phyloP scores from a whole-genome alignment of 2,888 invertebrate species.

The Agrochola lota region DNA sequence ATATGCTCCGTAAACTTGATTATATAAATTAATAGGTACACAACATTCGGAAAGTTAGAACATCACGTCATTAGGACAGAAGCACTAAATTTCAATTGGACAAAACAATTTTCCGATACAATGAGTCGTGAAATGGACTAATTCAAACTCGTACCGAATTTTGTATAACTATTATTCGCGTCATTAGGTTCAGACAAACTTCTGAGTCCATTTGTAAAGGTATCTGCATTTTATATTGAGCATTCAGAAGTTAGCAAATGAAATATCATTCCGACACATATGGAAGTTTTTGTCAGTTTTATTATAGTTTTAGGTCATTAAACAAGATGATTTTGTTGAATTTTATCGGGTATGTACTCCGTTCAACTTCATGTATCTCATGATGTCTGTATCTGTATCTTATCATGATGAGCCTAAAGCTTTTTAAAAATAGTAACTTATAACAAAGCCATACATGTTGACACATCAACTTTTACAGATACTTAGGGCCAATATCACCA shows the following conservation, averaged over 20 bases:
- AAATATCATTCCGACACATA: not conserved
- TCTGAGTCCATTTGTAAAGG: not conserved
- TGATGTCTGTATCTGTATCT: too few relatives aligned
- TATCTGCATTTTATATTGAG: conserved; percentile 19
- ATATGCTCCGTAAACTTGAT: not conserved
- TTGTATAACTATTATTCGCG: conserved; percentile 36
- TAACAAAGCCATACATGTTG: not conserved
- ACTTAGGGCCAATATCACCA: not conserved
- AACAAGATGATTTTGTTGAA: not conserved
- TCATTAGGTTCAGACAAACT: conserved; percentile 24
- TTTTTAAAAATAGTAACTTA: not conserved
- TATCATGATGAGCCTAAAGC: too few relatives aligned
- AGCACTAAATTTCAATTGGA: conserved; percentile 27
- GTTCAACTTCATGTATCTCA: too few relatives aligned
- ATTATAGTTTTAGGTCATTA: not conserved
- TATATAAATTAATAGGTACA: not conserved
- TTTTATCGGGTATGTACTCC: not conserved
- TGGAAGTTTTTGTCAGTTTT: not conserved
- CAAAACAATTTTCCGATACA: conserved; percentile 65
- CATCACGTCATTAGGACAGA: not conserved
- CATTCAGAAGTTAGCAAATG: not conserved
- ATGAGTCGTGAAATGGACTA: conserved; percentile 64
- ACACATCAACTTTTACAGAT: not conserved
- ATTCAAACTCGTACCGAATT: conserved; percentile 50
- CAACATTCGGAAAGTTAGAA: conserved; percentile 8